Percentiles rank a stretch among this genome's conserved stretches.
These are phyloP conservation scores for Entelurus aequoreus DNA, from an alignment of 2,113 vertebrate species.

Conservation along the genomic window DNA sequence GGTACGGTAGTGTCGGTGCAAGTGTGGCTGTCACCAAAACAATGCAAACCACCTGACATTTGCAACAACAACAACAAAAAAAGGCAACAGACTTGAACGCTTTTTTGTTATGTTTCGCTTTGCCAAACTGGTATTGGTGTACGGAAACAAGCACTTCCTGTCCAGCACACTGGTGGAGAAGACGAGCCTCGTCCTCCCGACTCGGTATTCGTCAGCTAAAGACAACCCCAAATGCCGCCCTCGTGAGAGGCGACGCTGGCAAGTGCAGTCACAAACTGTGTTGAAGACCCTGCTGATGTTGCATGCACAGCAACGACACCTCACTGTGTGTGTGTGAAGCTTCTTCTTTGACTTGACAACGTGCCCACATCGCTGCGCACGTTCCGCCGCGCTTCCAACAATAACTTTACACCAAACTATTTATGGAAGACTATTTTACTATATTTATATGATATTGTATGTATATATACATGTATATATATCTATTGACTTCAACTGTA, in stretches of 20 bases:
- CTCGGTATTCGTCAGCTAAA: slow-evolving; percentile 51
- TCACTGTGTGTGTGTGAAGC: slow-evolving; percentile 50
- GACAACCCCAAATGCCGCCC: slow-evolving; percentile 48
- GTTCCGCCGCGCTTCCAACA: slow-evolving; percentile 79
- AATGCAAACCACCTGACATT: slow-evolving; percentile 9
- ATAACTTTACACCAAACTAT: slow-evolving; percentile 78
- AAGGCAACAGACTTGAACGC: slow-evolving; percentile 39
- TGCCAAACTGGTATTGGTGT: slow-evolving; percentile 65
- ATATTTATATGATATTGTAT: slow-evolving; percentile 88
- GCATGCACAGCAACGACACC: slow-evolving; percentile 42
- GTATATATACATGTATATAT: slow-evolving; percentile 60
- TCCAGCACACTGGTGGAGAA: slow-evolving; percentile 45
- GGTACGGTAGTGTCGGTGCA: slow-evolving; percentile 25
- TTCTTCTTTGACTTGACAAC: slow-evolving; percentile 54
- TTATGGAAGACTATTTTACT: slow-evolving; percentile 98
- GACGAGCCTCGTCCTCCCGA: slow-evolving; percentile 28
- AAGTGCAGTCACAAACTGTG: slow-evolving; percentile 43
- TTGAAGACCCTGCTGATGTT: slow-evolving; percentile 52
- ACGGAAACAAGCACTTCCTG: slow-evolving; percentile 64
- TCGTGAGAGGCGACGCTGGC: slow-evolving; percentile 48
- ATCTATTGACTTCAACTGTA: slow-evolving; percentile 77
- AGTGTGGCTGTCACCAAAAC: slow-evolving; percentile 30
- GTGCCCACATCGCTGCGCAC: neutral
- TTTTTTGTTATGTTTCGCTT: slow-evolving; percentile 41
- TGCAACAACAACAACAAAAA: neutral